Evolutionary conservation across 2,113 vertebrate genomes (phyloP).

Genomic region (Pygathrix nemaeus): DNA sequence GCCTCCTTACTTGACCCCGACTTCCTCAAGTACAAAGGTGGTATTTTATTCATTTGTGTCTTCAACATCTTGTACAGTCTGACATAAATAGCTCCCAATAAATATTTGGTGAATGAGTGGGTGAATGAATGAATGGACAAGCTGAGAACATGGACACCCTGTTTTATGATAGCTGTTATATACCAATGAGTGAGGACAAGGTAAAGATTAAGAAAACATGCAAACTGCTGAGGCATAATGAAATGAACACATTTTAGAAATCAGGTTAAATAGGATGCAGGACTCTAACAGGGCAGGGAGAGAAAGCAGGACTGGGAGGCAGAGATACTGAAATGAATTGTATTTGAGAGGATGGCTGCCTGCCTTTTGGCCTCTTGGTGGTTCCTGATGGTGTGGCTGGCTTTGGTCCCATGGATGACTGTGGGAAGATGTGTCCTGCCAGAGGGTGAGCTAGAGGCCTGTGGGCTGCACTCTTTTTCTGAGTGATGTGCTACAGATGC

Average conservation of each 20-base stretch:
- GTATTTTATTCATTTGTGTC: background rate
- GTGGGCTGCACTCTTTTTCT: background rate
- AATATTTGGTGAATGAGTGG: background rate
- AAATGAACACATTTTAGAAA: background rate
- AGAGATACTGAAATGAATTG: constrained; percentile 17
- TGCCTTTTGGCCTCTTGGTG: constrained; percentile 65
- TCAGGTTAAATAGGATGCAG: background rate
- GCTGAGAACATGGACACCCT: background rate
- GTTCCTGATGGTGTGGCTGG: constrained; percentile 61
- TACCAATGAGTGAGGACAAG: background rate
- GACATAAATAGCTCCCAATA: background rate
- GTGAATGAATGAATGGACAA: background rate
- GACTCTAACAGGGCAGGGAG: background rate
- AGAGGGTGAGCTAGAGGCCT: constrained; percentile 43
- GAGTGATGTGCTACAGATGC: background rate
- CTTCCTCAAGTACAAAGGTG: background rate
- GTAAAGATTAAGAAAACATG: background rate
- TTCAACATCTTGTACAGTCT: background rate
- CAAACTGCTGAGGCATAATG: background rate
- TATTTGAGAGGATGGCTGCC: constrained; percentile 23
- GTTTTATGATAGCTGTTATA: background rate
- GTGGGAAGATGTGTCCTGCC: constrained; percentile 55
- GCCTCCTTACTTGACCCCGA: background rate
- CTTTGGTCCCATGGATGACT: constrained; percentile 46
- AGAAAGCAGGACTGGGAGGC: background rate